Evolutionary conservation across 2,888 invertebrate genomes (phyloP).

Genomic region (Brassicogethes aeneus): DNA sequence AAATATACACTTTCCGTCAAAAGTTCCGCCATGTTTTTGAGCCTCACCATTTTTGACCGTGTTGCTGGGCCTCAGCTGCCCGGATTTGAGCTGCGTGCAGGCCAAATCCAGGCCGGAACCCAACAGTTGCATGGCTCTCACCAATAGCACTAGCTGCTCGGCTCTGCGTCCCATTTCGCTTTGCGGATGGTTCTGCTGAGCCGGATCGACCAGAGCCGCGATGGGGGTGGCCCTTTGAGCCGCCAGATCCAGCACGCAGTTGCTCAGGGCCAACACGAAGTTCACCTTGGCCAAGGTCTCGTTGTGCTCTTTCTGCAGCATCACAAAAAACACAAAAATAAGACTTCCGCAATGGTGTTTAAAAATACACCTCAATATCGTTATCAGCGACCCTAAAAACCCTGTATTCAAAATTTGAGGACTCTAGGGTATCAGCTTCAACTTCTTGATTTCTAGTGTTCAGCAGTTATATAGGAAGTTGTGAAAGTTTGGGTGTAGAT

Average conservation of each 20-base stretch:
- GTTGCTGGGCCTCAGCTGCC: conserved; percentile 81
- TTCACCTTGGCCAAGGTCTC: conserved; percentile 94
- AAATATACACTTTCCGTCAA: too few relatives aligned
- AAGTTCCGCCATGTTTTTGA: too few relatives aligned
- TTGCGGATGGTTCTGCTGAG: conserved; percentile 22
- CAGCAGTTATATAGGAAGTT: too few relatives aligned
- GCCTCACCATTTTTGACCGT: conserved; percentile 85
- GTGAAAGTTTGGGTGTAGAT: too few relatives aligned
- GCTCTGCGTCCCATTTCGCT: conserved; percentile 47
- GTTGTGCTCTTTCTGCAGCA: conserved; percentile 84
- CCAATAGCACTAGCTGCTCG: conserved; percentile 79
- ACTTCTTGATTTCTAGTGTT: too few relatives aligned
- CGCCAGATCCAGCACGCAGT: conserved; percentile 86
- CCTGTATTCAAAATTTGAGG: too few relatives aligned
- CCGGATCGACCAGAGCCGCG: conserved; percentile 36
- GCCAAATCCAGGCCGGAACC: conserved; percentile 90
- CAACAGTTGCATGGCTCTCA: conserved; percentile 86
- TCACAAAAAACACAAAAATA: too few relatives aligned
- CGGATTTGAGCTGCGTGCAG: conserved; percentile 73
- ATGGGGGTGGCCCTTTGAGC: conserved; percentile 71
- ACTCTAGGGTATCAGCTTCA: too few relatives aligned
- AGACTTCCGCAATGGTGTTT: not conserved
- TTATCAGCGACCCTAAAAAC: too few relatives aligned
- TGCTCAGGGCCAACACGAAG: conserved; percentile 92
- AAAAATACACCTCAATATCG: conserved; percentile 3